Evolutionary conservation across 30 jellyfish, hydroid and myxozoan genomes (phyloP).

Genomic region (Sanderia malayensis): DNA sequence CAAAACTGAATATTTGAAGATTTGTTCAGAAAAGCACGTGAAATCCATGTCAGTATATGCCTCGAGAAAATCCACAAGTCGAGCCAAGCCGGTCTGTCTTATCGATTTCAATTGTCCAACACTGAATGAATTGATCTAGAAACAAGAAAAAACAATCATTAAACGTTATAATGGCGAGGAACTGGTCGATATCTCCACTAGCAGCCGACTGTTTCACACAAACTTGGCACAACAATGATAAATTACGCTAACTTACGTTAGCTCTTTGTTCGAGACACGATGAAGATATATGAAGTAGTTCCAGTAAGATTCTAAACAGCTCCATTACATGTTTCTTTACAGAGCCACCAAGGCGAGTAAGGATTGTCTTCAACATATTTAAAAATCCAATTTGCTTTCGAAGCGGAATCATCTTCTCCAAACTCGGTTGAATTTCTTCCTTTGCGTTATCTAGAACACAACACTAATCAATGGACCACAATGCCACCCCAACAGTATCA

Average conservation of each 20-base stretch:
- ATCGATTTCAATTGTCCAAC: slow-evolving; percentile 65
- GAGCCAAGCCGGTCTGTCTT: slow-evolving; percentile 71
- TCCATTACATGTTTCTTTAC: slow-evolving; percentile 35
- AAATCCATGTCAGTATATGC: slow-evolving; percentile 46
- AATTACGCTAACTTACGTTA: slow-evolving; percentile 64
- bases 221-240: too few species aligned
- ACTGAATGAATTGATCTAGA: slow-evolving; percentile 44
- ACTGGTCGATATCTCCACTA: too few species aligned
- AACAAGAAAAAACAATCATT: background rate
- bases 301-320: slow-evolving; percentile 45
- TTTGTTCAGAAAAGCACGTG: slow-evolving; percentile 31
- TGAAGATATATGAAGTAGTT: slow-evolving; percentile 32
- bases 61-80: slow-evolving; percentile 58
- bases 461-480: too few species aligned
- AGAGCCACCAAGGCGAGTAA: slow-evolving; percentile 53
- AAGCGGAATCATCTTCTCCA: slow-evolving; percentile 65
- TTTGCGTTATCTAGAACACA: too few species aligned
- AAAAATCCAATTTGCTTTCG: slow-evolving; percentile 76
- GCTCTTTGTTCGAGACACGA: slow-evolving; percentile 53
- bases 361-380: slow-evolving; percentile 68
- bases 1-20: slow-evolving; percentile 59
- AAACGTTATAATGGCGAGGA: background rate
- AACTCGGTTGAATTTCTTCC: slow-evolving; percentile 12
- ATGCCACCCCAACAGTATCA: too few species aligned
- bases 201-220: too few species aligned